Percentiles rank a stretch among this genome's conserved stretches.
Conservation (phyloP, 2,113 vertebrate species). For the Sciurus niger region DNA sequence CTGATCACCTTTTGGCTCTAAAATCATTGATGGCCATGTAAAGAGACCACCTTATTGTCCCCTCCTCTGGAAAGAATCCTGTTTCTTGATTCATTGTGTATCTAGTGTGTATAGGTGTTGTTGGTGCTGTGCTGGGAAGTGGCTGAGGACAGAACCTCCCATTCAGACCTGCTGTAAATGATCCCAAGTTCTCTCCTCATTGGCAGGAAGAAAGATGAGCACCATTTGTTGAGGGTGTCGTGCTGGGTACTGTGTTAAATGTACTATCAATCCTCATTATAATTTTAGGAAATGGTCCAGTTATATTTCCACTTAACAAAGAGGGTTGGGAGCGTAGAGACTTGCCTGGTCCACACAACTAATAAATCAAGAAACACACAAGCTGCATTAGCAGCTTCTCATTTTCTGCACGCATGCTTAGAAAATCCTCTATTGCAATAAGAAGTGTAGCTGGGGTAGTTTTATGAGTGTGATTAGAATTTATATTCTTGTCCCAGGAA, state of each 20-base stretch:
- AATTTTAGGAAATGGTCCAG: neutral
- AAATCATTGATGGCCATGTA: neutral
- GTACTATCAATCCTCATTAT: neutral
- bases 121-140: neutral
- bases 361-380: neutral
- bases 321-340: neutral
- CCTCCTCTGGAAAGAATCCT: constrained; percentile 8
- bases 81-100: neutral
- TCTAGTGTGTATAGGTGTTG: neutral
- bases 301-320: neutral
- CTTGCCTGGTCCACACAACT: neutral
- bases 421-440: neutral
- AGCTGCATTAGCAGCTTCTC: neutral
- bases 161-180: neutral
- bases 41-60: neutral
- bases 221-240: neutral
- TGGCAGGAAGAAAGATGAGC: neutral
- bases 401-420: neutral
- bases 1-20: neutral
- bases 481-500: neutral
- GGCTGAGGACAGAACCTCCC: neutral
- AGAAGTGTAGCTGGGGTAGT: neutral
- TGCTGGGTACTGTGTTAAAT: neutral
- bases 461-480: neutral
- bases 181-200: neutral